Evolutionary conservation across 1,140 invertebrate genomes (phyloP), one percentile per base, ranked within the genome.

Genomic region (Wasmannia auropunctata): DNA sequence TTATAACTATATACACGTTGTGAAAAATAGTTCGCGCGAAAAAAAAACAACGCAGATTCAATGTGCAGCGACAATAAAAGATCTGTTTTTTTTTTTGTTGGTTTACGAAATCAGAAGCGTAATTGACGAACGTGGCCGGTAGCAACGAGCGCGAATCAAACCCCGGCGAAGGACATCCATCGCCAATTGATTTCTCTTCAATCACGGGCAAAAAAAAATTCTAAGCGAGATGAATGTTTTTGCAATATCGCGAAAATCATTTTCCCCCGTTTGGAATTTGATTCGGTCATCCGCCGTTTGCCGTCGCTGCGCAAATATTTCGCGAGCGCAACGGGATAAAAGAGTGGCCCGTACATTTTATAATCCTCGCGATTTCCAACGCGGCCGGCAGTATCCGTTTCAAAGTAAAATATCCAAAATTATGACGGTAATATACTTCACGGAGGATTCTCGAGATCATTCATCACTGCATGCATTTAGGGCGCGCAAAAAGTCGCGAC

Each of bases 201-300:
- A 83, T 83, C 67, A 60, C 79, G 51, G 37, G 31, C n/a, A n/a
- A n/a, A 77, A 74, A 83, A 74, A 83, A 83, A 83, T 83, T 72
- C 79, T 83, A 83, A 74, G 79, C 79, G 79, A 46, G 54, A 83
- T 58, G 79, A 83, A 83, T 74, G 67, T 83, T 83, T 80, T 72
- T 40, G 79, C 79, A 83, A 83, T 83, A 74, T 83, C 25, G 43
- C 79, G 67, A 74, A 72, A 72, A 72, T 83, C 51, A 83, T 83
- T 83, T 83, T 83, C 67, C 79, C 58, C 16, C n/a, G 51, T 16
- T n/a, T 34, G 79, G 37, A 83, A 83, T 83, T 74, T 34, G 67
- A 74, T 72, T 74, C 54, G 25, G 54, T 40, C 49, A 40, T 58
- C 4, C 65, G 37, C 79, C n/a, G 37, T 37, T n/a, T 58, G 25